Conservation (phyloP, 1,140 invertebrate genomes). For the Antheraea mylitta region DNA sequence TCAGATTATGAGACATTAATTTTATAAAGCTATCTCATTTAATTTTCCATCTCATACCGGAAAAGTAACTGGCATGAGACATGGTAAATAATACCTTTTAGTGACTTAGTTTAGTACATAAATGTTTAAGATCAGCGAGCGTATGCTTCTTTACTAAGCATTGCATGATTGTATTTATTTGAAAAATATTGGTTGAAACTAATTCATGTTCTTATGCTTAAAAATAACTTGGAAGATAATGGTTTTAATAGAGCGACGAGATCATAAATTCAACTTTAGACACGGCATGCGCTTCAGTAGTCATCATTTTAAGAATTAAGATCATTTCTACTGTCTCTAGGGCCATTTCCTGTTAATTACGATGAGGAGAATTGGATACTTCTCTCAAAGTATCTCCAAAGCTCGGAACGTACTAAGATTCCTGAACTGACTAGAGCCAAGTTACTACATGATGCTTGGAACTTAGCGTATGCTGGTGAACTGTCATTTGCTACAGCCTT, state of each 20-base stretch:
- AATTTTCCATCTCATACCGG: background rate
- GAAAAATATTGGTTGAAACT: no score
- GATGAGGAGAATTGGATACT: conserved; percentile 89
- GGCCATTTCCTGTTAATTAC: conserved; percentile 91
- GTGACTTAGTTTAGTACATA: no score
- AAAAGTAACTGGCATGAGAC: no score
- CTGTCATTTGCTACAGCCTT: conserved; percentile 84
- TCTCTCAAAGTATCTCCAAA: conserved; percentile 82
- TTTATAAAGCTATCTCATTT: background rate
- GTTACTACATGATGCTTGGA: conserved; percentile 88
- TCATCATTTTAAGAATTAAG: background rate
- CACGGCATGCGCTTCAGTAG: background rate
- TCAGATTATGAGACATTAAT: background rate
- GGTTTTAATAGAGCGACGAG: no score
- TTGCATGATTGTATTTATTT: no score
- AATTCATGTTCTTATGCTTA: no score
- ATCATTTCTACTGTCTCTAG: conserved; percentile 71
- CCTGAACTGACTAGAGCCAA: conserved; percentile 86
- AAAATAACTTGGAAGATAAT: no score
- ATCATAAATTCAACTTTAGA: no score
- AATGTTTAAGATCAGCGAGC: no score
- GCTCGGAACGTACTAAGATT: conserved; percentile 78
- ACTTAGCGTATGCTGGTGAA: conserved; percentile 88
- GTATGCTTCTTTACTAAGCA: no score
- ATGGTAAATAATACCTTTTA: no score